Percentiles rank a stretch among this genome's conserved stretches.
Evolutionary conservation across 92 coral and sea anemone genomes (phyloP).

Genomic region (Epizoanthus stellaris): DNA sequence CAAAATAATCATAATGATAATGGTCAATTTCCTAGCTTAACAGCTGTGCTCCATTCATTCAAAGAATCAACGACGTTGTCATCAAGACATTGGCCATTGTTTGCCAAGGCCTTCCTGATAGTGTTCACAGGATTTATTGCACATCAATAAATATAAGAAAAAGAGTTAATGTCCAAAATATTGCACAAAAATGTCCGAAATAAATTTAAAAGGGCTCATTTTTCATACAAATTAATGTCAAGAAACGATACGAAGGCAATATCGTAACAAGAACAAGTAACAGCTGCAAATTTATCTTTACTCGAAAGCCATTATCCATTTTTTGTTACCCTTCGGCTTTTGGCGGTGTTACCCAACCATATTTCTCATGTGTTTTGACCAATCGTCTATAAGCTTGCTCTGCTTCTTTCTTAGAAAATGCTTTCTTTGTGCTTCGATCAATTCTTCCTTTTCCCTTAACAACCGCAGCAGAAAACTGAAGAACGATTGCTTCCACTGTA

Average conservation of each 20-base stretch:
- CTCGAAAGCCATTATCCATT: not conserved
- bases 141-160: not conserved
- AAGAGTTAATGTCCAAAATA: not conserved
- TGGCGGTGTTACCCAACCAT: slow-evolving; percentile 97
- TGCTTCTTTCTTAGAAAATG: slow-evolving; percentile 90
- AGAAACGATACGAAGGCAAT: slow-evolving; percentile 13
- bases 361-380: slow-evolving; percentile 91
- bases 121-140: not conserved
- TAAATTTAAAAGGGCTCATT: not conserved
- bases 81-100: too few species aligned
- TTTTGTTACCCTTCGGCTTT: slow-evolving; percentile 76
- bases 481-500: slow-evolving; percentile 85
- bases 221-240: not conserved
- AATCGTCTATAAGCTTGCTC: slow-evolving; percentile 88
- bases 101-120: not conserved
- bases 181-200: not conserved
- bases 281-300: slow-evolving; percentile 21
- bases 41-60: too few species aligned
- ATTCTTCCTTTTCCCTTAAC: slow-evolving; percentile 92
- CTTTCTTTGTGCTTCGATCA: slow-evolving; percentile 81
- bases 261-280: not conserved
- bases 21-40: too few species aligned
- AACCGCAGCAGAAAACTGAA: slow-evolving; percentile 93
- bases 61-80: too few species aligned
- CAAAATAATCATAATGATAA: too few species aligned